A percentile compares a stretch with the other conserved stretches of the same genome.
These are phyloP conservation scores for Nomia melanderi DNA, from an alignment of 1,140 invertebrate species.

Conservation along the genomic window DNA sequence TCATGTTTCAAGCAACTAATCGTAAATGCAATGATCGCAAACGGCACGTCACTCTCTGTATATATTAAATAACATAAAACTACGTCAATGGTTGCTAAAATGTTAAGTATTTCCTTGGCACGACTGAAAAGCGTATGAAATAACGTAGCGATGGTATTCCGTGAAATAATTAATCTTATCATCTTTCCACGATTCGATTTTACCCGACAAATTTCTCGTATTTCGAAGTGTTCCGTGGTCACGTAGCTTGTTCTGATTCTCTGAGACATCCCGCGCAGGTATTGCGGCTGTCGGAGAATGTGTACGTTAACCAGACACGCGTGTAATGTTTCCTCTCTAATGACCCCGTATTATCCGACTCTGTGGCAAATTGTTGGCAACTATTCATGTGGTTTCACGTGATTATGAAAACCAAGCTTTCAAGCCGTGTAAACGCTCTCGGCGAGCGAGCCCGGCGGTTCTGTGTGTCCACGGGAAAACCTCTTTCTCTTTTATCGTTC, in stretches of 20 bases:
- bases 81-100: too few species aligned
- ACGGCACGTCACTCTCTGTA: too few species aligned
- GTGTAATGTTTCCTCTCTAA: conserved; percentile 35
- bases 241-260: background rate
- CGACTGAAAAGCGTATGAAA: too few species aligned
- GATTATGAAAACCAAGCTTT: conserved; percentile 20
- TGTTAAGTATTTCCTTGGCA: too few species aligned
- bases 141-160: too few species aligned
- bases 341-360: conserved; percentile 23
- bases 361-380: conserved; percentile 15
- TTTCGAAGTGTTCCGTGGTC: too few species aligned
- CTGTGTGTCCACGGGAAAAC: background rate
- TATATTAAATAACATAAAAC: too few species aligned
- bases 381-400: background rate
- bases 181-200: too few species aligned
- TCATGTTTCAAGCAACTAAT: too few species aligned
- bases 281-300: background rate
- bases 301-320: conserved; percentile 11
- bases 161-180: too few species aligned
- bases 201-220: too few species aligned
- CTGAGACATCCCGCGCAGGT: background rate
- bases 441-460: background rate
- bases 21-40: too few species aligned
- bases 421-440: background rate
- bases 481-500: background rate